These are phyloP conservation scores for Myripristis jacobus DNA, from an alignment of 2,797 vertebrate genomes.

Conservation along the genomic window DNA sequence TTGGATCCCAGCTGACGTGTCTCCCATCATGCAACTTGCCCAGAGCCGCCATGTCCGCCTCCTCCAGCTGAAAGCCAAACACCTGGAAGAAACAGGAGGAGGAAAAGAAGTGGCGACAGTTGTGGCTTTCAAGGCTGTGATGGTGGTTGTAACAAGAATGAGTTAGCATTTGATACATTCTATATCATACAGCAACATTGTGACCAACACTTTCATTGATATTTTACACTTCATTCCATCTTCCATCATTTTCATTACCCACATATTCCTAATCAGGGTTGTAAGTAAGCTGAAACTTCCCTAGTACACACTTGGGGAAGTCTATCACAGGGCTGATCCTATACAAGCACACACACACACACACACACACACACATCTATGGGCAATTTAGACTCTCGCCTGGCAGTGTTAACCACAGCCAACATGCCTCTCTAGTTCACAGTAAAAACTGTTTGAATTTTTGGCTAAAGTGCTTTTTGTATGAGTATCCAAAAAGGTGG, in stretches of 20 bases:
- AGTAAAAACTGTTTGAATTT: not conserved
- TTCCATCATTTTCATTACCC: too few relatives aligned
- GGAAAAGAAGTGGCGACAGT: not conserved
- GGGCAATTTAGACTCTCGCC: too few relatives aligned
- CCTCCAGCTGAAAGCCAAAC: constrained; percentile 81
- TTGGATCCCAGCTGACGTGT: constrained; percentile 84
- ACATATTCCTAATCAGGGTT: too few relatives aligned
- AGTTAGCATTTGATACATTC: not conserved
- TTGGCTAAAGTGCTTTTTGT: not conserved
- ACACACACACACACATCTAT: too few relatives aligned
- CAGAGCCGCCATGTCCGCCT: constrained; percentile 76
- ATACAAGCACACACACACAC: too few relatives aligned
- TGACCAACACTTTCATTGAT: not conserved
- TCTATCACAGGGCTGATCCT: too few relatives aligned
- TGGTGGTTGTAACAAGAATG: not conserved
- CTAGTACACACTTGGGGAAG: too few relatives aligned
- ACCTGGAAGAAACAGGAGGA: constrained; percentile 66
- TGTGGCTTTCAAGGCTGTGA: not conserved
- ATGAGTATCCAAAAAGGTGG: not conserved
- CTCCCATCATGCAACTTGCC: constrained; percentile 83
- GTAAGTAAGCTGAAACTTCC: too few relatives aligned
- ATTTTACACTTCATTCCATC: not conserved
- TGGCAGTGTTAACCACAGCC: too few relatives aligned
- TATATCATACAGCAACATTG: not conserved
- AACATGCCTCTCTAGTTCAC: not conserved